Evolutionary conservation across 2,888 invertebrate species (phyloP), one percentile per base, ranked within the genome.

Genomic region (Caenorhabditis plicata): DNA sequence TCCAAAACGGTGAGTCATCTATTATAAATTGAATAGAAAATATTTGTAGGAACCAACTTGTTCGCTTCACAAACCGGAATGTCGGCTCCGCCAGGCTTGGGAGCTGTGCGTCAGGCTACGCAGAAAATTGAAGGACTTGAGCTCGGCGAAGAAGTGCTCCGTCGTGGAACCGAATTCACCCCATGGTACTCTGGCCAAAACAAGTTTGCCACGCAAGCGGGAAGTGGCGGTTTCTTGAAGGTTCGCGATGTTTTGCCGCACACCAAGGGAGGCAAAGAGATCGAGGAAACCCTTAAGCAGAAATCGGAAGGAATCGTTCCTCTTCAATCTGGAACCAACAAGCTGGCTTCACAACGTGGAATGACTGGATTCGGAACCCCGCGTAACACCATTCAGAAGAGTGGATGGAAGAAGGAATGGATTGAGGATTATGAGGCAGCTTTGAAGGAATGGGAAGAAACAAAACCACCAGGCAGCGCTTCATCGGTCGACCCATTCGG

Each of bases 291-390:
- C 19, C 53, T 74, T 44, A 74, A 75, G 64, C 73, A 70, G 46
- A 74, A 73, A 53, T 78, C 78, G 17, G 77, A 79, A 41, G 78
- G 75, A 41, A 71, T 80, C 40, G 77, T 80, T 31, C 77, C 84
- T 20, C 80, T 85, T 20, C 85, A 85, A 71, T 84, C 84, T 49
- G 85, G 85, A 42, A 83, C 83, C 44, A 85, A 85, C 78, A 81
- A 82, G 68, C 83, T 85, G 31, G 85, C 85, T 32, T 83, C 83
- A 27, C 85, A 85, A 74, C 73, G 81, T 17, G 83, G 83, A 47
- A 83, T 83, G 83, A 84, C 83, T 39, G 84, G 85, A 11, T 85
- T 85, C 75, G 85, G 85, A 27, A 83, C 84, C 32, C 82, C 83
- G 15, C 75, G 85, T 50, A 80, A 80, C 68, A 78, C 75, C 35